phyloP scores from a whole-genome alignment of 2,113 vertebrate genomes.

The Eulacestoma nigropectus region DNA sequence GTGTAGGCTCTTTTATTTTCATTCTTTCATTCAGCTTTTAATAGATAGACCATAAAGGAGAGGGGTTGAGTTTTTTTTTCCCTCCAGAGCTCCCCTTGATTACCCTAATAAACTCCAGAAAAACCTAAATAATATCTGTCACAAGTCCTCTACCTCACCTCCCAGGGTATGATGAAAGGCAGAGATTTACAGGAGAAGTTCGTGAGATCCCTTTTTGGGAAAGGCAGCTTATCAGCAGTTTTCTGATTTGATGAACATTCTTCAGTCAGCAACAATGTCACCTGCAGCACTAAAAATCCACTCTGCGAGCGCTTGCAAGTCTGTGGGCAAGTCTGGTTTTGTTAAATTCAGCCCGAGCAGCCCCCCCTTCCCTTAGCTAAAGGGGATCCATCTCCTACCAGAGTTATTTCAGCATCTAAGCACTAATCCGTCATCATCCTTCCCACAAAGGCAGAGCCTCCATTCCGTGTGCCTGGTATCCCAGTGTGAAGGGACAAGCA shows the following conservation, averaged over 20 bases:
- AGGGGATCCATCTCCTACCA: conserved; percentile 46
- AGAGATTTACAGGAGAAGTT: conserved; percentile 17
- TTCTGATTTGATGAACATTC: conserved; percentile 57
- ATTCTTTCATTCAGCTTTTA: neutral
- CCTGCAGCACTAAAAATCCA: conserved; percentile 41
- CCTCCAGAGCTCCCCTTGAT: neutral
- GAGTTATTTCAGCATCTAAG: conserved; percentile 40
- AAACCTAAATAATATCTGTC: conserved; percentile 17
- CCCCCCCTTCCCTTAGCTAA: conserved; percentile 37
- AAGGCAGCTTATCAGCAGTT: conserved; percentile 52
- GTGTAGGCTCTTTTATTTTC: neutral
- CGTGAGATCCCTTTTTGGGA: conserved; percentile 30
- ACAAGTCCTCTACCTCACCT: conserved; percentile 34
- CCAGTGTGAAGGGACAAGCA: neutral
- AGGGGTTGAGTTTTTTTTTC: neutral
- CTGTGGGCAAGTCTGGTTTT: conserved; percentile 42
- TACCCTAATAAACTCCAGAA: neutral
- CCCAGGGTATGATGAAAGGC: neutral
- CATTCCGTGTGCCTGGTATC: neutral
- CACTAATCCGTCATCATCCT: conserved; percentile 37
- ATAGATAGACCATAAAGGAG: neutral
- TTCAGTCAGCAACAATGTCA: conserved; percentile 63
- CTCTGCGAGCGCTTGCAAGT: conserved; percentile 36
- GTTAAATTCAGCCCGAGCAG: conserved; percentile 54
- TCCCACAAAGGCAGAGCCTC: conserved; percentile 19